phyloP scores from a whole-genome alignment of 1,140 invertebrate species.

The Drosophila santomea region DNA sequence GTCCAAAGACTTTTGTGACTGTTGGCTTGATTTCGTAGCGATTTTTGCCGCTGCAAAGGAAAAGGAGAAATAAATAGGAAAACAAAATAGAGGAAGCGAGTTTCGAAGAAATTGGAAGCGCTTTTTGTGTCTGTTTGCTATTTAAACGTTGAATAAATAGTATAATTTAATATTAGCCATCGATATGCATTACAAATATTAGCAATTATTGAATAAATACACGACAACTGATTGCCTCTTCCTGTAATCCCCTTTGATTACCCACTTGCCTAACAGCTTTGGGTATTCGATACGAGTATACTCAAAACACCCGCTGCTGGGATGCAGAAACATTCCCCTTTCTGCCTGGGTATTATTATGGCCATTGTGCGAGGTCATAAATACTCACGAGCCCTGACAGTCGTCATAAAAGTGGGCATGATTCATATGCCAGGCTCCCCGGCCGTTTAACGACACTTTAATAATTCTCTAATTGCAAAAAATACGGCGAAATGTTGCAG shows the following conservation, averaged over 20 bases:
- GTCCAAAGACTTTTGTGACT: constrained; percentile 28
- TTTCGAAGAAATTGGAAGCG: not conserved
- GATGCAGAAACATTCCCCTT: constrained; percentile 20
- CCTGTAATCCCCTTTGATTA: not conserved
- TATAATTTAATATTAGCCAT: not conserved
- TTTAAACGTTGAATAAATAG: not conserved
- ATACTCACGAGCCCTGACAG: constrained; percentile 65
- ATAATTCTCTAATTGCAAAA: constrained; percentile 78
- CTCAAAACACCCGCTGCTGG: not conserved
- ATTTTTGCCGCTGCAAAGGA: not conserved
- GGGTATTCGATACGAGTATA: not conserved
- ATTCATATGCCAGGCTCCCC: constrained; percentile 64
- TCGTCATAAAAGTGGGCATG: constrained; percentile 69
- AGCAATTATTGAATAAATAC: too few species aligned
- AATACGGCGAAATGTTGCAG: constrained; percentile 54
- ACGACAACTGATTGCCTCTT: not conserved
- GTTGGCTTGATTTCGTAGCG: constrained; percentile 7
- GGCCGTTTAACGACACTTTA: constrained; percentile 72
- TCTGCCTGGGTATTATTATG: constrained; percentile 13
- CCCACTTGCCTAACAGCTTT: not conserved
- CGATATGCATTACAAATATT: too few species aligned
- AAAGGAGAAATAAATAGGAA: constrained; percentile 1
- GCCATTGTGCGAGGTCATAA: constrained; percentile 55
- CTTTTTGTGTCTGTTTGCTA: not conserved
- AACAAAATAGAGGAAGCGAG: not conserved